Base-by-base conservation (phyloP, 2,888 invertebrate genomes). In the Zaprionus bogoriensis region DNA sequence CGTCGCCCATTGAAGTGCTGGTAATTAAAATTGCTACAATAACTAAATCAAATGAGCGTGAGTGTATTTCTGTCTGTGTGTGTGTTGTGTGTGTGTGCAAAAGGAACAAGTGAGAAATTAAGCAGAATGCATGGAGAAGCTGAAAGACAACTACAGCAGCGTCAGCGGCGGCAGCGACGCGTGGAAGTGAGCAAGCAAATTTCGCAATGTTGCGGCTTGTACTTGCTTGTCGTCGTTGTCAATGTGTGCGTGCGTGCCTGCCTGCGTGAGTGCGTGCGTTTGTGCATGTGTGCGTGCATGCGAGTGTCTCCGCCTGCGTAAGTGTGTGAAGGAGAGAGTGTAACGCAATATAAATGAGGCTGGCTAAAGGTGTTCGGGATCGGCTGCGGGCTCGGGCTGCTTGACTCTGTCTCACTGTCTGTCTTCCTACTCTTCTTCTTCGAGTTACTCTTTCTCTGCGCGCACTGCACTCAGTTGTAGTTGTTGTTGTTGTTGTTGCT, bases 21-120 rank as follows among this genome's bases (percentile, higher is more conserved):
- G 84, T 80, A 77, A 81, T 83, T 80, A 83, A 81, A 81, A 83
- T 77, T 74, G 68, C 75, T 67, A 69, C 80, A 83, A 81, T 67
- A 80, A 83, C 84, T 74, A 80, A 83, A 83, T 74, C 84, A 80
- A 66, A 77, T 67, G 74, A 70, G 65, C 48, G 61, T 28, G 23
- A 23, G 12, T 42, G 7, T 39, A 39, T 20, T 30, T 39, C 39
- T 61, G 23, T 36, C 14, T 55, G 39, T 39, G 48, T 36, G 46
- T 44, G 19, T 59, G 52, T 39, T 36, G 46, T 44, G 19, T 59
- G 52, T 39, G 27, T 64, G 41, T 61, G 58, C 25, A 67, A 46
- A 75, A 66, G 79, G 73, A 69, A 76, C 78, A 75, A 72, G 68
- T 75, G 76, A 78, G 78, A 72, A 76, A 75, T 78, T 78, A 73